phyloP scores from a whole-genome alignment of 2,797 vertebrate species.

The Megaceryle alcyon region DNA sequence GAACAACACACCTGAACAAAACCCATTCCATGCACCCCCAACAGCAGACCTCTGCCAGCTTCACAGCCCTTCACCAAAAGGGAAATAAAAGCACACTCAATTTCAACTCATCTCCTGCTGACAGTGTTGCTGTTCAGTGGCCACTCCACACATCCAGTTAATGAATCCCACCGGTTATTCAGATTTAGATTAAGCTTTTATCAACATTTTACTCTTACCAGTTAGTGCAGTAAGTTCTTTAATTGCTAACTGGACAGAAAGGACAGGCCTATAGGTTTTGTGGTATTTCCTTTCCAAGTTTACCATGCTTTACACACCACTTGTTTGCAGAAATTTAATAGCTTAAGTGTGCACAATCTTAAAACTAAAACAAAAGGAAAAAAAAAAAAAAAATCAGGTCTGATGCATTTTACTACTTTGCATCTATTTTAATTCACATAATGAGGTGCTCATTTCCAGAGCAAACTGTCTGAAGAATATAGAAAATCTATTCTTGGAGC shows the following conservation, averaged over 20 bases:
- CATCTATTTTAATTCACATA: neutral
- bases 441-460: slow-evolving; percentile 15
- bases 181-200: neutral
- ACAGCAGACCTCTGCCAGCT: neutral
- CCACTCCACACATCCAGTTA: neutral
- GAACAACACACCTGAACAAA: neutral
- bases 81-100: neutral
- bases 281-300: neutral
- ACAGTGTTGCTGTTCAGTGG: neutral
- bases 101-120: neutral
- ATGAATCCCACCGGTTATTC: neutral
- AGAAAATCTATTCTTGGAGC: slow-evolving; percentile 4
- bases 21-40: neutral
- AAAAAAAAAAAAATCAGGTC: neutral
- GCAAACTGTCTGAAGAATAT: neutral
- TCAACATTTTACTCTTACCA: neutral
- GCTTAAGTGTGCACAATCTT: neutral
- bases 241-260: neutral
- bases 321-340: neutral
- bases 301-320: neutral
- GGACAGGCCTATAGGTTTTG: neutral
- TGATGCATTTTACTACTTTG: neutral
- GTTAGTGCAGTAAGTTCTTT: neutral
- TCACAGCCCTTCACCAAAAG: neutral
- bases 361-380: neutral